Base-by-base conservation (phyloP, 1,140 invertebrate species). In the Elymnias hypermnestra region DNA sequence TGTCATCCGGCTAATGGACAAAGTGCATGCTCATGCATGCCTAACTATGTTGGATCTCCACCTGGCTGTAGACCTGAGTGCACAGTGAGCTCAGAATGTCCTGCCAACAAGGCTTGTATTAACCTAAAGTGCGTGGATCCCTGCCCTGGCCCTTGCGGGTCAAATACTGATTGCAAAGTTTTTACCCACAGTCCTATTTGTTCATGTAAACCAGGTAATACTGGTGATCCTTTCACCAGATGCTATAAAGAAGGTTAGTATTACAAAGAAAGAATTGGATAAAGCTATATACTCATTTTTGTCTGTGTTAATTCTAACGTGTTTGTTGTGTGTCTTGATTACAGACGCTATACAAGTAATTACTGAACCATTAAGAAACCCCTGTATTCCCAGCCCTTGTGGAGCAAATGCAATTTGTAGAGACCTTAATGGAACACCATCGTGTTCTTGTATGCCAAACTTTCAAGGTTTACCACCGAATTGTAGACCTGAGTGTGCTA, bases 91-190 rank as follows among this genome's bases (percentile, higher is more conserved):
- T 89, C 89, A 0, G 93, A 94, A 70, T 94, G 93, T 78, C 69
- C 90, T 4, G 72, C 76, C 29, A 87, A 90, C 57, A 90, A 88
- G 70, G 89, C 91, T 19, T 93, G 92, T 58, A 76, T 92, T 3
- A 89, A 89, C 64, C 87, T 88, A 47, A 91, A 91, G 83, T 93
- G 92, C 70, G 70, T 78, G 57, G 87, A 93, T 75, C 91, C 92
- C 23, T 93, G 92, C 63, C 87, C 89, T 18, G 92, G 91, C 14
- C 90, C 89, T 47, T 94, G 94, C 71, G 94, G 93, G 18, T 61
- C 90, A 17, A 94, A 94, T 64, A 89, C 94, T 7, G 87, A 92
- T 35, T 96, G 94, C 63, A 89, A 88, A 61, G 93, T 94, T 2
- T 88, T 91, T 25, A 93, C 93, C 65, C 92, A 94, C 63, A 89